These are phyloP conservation scores for Euleptes europaea DNA, from an alignment of 2,113 vertebrate genomes.

Conservation along the genomic window DNA sequence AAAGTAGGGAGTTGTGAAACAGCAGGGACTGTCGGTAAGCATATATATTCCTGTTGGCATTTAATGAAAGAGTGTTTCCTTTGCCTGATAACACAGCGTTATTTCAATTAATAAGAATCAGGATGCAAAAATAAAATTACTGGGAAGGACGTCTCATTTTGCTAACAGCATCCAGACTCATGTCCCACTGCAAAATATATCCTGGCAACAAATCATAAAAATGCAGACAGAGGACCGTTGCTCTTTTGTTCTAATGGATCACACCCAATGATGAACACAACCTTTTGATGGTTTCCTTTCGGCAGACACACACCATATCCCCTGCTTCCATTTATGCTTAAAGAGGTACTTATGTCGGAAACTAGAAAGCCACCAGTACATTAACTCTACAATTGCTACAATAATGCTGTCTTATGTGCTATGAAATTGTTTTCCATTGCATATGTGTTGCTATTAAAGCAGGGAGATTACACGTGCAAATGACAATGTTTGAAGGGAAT, in stretches of 20 bases:
- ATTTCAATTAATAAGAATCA: constrained; percentile 5
- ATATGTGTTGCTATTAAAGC: not conserved
- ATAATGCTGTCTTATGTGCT: constrained; percentile 27
- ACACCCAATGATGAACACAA: constrained; percentile 12
- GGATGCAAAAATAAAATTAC: not conserved
- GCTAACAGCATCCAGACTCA: constrained; percentile 11
- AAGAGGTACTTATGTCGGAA: constrained; percentile 38
- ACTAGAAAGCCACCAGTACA: constrained; percentile 23
- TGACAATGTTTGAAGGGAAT: constrained; percentile 14
- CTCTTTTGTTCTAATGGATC: not conserved
- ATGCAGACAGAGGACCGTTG: constrained; percentile 1
- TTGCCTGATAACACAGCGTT: not conserved
- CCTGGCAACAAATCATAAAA: constrained; percentile 11
- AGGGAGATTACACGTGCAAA: not conserved
- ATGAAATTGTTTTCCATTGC: constrained; percentile 38
- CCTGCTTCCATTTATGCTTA: constrained; percentile 22
- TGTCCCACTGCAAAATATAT: constrained; percentile 11
- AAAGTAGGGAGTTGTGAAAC: not conserved
- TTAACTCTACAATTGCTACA: constrained; percentile 35
- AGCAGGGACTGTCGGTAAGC: not conserved
- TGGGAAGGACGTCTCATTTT: constrained; percentile 13
- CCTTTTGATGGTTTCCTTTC: constrained; percentile 13
- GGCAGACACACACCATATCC: constrained; percentile 27
- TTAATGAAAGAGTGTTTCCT: not conserved
- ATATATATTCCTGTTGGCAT: not conserved